Conservation (phyloP, 1,140 invertebrate species). For the Heliconius hewitsoni region DNA sequence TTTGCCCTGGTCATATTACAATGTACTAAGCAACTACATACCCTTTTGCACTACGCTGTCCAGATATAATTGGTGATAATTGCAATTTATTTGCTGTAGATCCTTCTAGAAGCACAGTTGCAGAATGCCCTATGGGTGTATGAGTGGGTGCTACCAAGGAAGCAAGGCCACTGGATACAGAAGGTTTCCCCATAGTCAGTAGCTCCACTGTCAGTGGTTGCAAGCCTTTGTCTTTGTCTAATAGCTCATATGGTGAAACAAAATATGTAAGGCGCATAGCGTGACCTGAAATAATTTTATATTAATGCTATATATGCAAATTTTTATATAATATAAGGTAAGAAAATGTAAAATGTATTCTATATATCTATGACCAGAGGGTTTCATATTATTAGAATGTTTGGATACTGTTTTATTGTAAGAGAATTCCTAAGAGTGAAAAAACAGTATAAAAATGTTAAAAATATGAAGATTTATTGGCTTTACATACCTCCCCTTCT, state of each 20-base stretch:
- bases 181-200: slow-evolving; percentile 81
- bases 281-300: slow-evolving; percentile 84
- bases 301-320: neutral
- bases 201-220: slow-evolving; percentile 88
- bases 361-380: no score
- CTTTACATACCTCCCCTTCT: slow-evolving; percentile 84
- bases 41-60: slow-evolving; percentile 89
- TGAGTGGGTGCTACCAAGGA: slow-evolving; percentile 59
- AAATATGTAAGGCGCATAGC: slow-evolving; percentile 97
- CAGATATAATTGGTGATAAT: slow-evolving; percentile 89
- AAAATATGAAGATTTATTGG: neutral
- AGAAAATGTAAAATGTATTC: neutral
- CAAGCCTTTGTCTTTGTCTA: slow-evolving; percentile 89
- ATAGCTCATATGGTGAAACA: slow-evolving; percentile 95
- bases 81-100: slow-evolving; percentile 94
- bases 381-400: no score
- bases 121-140: slow-evolving; percentile 88
- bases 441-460: neutral
- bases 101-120: slow-evolving; percentile 95
- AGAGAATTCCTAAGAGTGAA: no score
- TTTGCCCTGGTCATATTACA: neutral
- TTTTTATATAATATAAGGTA: neutral
- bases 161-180: slow-evolving; percentile 55
- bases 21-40: slow-evolving; percentile 60
- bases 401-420: no score